Evolutionary conservation across 2,797 vertebrate species (phyloP).

Genomic region (Petrocephalus schoutedeni): DNA sequence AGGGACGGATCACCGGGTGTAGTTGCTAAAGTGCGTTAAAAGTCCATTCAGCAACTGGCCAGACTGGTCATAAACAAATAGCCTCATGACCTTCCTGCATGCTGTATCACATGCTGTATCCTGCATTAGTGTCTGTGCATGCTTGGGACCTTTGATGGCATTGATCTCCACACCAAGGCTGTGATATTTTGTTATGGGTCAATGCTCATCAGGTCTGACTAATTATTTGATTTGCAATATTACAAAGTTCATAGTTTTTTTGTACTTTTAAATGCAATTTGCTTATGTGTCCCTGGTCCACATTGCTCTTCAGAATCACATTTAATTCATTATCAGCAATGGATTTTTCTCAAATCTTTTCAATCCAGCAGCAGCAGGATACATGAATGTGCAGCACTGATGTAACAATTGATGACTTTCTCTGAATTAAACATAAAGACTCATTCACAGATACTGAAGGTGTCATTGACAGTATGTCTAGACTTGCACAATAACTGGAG

Average conservation of each 20-base stretch:
- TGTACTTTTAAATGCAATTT: neutral
- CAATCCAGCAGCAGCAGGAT: neutral
- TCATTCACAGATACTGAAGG: neutral
- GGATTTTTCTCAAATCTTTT: neutral
- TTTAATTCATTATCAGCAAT: neutral
- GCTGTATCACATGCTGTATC: no score
- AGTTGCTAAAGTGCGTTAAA: neutral
- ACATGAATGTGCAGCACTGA: neutral
- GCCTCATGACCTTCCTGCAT: neutral
- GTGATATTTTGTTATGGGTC: neutral
- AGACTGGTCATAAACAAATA: neutral
- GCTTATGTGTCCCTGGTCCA: neutral
- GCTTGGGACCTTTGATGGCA: neutral
- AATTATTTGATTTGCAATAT: neutral
- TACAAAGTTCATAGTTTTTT: neutral
- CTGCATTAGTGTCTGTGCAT: no score
- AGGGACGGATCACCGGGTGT: neutral
- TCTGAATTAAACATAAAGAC: neutral
- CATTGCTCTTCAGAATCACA: neutral
- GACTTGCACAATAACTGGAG: neutral
- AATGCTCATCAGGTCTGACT: neutral
- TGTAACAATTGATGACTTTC: neutral
- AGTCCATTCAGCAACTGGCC: neutral
- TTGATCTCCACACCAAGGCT: neutral
- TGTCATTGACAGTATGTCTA: constrained; percentile 8